These are phyloP conservation scores for Urocolius indicus DNA, from an alignment of 2,113 vertebrate genomes.

Conservation along the genomic window DNA sequence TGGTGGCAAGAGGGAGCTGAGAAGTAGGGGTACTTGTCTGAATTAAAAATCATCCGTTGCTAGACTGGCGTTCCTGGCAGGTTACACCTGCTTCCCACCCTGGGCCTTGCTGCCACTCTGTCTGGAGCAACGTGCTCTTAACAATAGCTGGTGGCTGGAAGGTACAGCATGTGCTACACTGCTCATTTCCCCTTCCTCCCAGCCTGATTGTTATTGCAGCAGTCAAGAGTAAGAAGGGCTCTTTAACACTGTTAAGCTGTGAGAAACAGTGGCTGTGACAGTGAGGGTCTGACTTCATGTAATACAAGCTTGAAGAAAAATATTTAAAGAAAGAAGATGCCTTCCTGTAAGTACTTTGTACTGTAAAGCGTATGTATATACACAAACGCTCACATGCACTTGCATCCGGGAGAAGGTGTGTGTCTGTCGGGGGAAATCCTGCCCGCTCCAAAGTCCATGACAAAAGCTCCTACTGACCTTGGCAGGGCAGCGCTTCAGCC, in stretches of 20 bases:
- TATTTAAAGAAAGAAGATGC: not conserved
- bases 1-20: not conserved
- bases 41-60: constrained; percentile 31
- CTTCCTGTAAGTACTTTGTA: constrained; percentile 22
- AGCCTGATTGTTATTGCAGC: constrained; percentile 63
- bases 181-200: constrained; percentile 77
- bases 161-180: constrained; percentile 70
- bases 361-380: not conserved
- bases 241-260: constrained; percentile 34
- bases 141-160: constrained; percentile 81
- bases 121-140: constrained; percentile 66
- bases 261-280: constrained; percentile 18
- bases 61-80: constrained; percentile 43
- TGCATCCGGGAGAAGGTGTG: not conserved
- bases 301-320: not conserved
- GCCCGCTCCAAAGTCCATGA: not conserved
- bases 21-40: not conserved
- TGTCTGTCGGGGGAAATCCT: constrained; percentile 6
- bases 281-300: not conserved
- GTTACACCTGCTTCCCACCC: constrained; percentile 64
- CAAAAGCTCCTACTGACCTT: not conserved
- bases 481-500: not conserved
- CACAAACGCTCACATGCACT: not conserved
- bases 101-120: constrained; percentile 62
- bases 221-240: not conserved